Evolutionary conservation across 1,140 invertebrate species (phyloP).

Genomic region (Ceratina japonica): DNA sequence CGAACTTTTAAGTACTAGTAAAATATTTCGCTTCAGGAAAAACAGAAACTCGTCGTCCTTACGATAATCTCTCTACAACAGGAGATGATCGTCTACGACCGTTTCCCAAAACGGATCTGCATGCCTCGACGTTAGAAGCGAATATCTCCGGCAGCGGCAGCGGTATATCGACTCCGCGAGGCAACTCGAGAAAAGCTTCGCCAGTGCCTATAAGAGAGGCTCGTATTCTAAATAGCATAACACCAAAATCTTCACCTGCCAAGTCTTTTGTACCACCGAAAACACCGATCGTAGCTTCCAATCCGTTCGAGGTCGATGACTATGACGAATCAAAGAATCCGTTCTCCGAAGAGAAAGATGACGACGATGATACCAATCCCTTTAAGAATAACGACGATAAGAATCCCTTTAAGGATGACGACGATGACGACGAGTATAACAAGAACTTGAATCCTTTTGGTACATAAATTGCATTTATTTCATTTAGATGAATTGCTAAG

Average conservation of each 20-base stretch:
- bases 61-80: conserved; percentile 40
- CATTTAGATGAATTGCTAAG: neutral
- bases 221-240: conserved; percentile 67
- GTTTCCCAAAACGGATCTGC: conserved; percentile 71
- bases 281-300: conserved; percentile 77
- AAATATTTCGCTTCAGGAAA: conserved; percentile 53
- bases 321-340: conserved; percentile 83
- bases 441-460: conserved; percentile 85
- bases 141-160: conserved; percentile 76
- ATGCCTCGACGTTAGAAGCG: conserved; percentile 83
- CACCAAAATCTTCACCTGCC: conserved; percentile 77
- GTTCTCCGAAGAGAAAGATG: conserved; percentile 80
- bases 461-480: conserved; percentile 65
- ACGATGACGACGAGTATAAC: conserved; percentile 81
- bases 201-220: conserved; percentile 73
- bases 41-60: conserved; percentile 44
- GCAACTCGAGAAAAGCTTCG: conserved; percentile 67
- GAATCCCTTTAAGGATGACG: conserved; percentile 70
- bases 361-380: conserved; percentile 71
- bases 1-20: conserved; percentile 13
- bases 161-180: conserved; percentile 54
- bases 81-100: conserved; percentile 54
- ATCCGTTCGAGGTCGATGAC: conserved; percentile 81
- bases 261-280: conserved; percentile 71
- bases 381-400: conserved; percentile 75